Base-by-base conservation (phyloP, 2,888 invertebrate genomes). In the Acleris literana region DNA sequence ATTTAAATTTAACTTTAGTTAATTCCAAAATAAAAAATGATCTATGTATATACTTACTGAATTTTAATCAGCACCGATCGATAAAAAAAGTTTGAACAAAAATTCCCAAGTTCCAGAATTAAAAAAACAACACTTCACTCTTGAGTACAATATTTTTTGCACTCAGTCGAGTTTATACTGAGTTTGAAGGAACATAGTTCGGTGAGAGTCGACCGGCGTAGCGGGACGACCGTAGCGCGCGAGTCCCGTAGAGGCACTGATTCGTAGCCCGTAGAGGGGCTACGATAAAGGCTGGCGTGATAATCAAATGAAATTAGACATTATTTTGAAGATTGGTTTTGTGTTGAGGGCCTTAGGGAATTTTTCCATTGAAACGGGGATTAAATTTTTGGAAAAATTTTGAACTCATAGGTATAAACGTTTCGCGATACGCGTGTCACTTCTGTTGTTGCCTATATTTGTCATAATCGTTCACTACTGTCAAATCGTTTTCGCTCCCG, bases 151-250 rank as follows among this genome's bases (percentile, higher is more conserved):
- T 33, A 29, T 39, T 43, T 43, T 18, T 33, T 43, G 17, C 22
- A 25, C 51, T 29, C 63, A 17, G 43, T 62, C 48, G 33, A 57
- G 33, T 55, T 55, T 18, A 20, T 20, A 43, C 6, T 56, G 9
- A 22, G 58, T 48, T 59, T 64, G 64, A 33, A 16, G 22, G 17
- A 56, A 48, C 25, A 43, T 59, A 9, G 33, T 48, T 20, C 59
- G 59, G 20, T 22, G 9, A 16, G 33, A 17, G 20, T 29, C 11
- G 20, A 13, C 39, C 29, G 43, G 56, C 61, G 55, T 74, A 63
- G 71, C 72, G 76, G 77, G 22, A 80, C 86, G 83, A 75, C 84
- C 80, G 85, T 80, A 82, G 77, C 79, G 74, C 70, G 63, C 76
- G 78, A 73, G 71, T 44, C 73, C 71, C 82, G 81, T 82, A 78